Percentiles rank a stretch among this genome's conserved stretches.
Evolutionary conservation across 2,888 invertebrate genomes (phyloP).

Genomic region (Acrocera orbiculus): DNA sequence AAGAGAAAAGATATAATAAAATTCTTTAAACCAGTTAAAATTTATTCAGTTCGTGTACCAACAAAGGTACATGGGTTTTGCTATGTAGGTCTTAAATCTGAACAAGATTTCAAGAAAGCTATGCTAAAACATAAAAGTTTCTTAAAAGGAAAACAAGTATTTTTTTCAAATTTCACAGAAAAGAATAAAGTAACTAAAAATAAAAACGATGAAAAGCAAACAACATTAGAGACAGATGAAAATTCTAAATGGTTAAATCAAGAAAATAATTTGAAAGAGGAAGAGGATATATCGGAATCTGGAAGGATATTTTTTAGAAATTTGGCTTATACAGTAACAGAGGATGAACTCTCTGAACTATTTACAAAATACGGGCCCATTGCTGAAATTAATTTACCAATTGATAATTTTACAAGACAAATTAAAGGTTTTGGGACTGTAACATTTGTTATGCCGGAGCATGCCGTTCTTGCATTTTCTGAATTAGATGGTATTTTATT

Average conservation of each 20-base stretch:
- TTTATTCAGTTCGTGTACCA: conserved; percentile 64
- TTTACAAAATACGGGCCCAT: conserved; percentile 79
- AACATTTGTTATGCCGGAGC: conserved; percentile 86
- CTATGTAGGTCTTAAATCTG: conserved; percentile 76
- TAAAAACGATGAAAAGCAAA: conserved; percentile 10
- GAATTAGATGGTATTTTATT: conserved; percentile 81
- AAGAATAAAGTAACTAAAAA: conserved; percentile 28
- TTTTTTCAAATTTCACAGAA: conserved; percentile 35
- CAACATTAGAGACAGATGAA: conserved; percentile 12
- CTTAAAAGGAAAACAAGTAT: conserved; percentile 49
- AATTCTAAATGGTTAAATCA: conserved; percentile 43
- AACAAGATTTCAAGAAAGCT: conserved; percentile 62
- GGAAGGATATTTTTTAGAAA: conserved; percentile 87
- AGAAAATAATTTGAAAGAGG: conserved; percentile 44
- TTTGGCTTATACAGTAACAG: conserved; percentile 68
- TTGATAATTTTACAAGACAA: conserved; percentile 64
- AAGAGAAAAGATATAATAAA: conserved; percentile 70
- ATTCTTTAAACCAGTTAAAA: conserved; percentile 66
- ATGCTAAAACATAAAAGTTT: conserved; percentile 72
- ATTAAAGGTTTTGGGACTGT: conserved; percentile 82
- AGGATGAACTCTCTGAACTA: conserved; percentile 62
- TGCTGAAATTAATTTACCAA: conserved; percentile 73
- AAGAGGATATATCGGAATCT: conserved; percentile 72
- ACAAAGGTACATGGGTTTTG: conserved; percentile 66
- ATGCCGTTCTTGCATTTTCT: conserved; percentile 76